Percentiles rank a stretch among this genome's conserved stretches.
Conservation (phyloP, 2,888 invertebrate species). For the Vannuccia rotundouncinata region DNA sequence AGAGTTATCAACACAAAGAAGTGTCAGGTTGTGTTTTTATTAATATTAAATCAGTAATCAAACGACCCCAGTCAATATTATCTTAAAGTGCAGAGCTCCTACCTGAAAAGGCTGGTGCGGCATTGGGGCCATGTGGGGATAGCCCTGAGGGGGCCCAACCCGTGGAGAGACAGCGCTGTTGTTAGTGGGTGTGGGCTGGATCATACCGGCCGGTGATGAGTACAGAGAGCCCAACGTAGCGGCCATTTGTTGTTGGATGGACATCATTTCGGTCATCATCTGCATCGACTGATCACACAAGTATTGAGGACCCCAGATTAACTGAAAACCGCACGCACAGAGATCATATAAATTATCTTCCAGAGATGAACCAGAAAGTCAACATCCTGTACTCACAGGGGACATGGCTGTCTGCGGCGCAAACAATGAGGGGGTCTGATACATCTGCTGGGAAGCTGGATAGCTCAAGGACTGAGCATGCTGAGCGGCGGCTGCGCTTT, state of each 20-base stretch:
- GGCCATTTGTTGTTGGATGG: not conserved
- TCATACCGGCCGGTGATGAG: not conserved
- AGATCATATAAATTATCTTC: no score
- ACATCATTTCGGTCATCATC: not conserved
- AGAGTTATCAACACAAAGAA: no score
- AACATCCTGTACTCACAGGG: not conserved
- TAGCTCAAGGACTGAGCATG: not conserved
- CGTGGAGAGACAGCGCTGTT: no score
- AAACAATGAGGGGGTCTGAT: not conserved
- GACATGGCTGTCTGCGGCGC: not conserved
- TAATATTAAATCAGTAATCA: no score
- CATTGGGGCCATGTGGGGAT: not conserved
- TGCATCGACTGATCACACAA: not conserved
- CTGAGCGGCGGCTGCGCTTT: no score
- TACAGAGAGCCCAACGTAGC: not conserved
- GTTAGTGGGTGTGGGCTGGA: no score
- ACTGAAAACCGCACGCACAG: no score
- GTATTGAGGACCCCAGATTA: not conserved
- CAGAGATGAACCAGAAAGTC: not conserved
- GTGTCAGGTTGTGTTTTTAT: no score
- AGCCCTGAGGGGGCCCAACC: conserved; percentile 1
- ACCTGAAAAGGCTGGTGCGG: no score
- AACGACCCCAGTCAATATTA: no score
- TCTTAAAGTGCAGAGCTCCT: no score
- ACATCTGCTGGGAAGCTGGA: no score